Evolutionary conservation across 2,113 vertebrate genomes (phyloP).

Genomic region (Tachysurus fulvidraco): DNA sequence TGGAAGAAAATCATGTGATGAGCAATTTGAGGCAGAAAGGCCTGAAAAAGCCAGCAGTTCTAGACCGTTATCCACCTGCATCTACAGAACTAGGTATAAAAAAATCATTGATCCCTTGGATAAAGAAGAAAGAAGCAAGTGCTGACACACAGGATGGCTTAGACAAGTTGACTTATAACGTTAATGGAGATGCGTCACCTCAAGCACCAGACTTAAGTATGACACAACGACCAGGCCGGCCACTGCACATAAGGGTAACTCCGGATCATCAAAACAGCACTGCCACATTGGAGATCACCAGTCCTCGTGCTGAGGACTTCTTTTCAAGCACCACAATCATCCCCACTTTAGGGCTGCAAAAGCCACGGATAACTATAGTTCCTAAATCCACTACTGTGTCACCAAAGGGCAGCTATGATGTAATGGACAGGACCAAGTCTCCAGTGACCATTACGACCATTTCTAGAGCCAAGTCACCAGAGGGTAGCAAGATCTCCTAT

Average conservation of each 20-base stretch:
- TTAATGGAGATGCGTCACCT: slow-evolving; percentile 56
- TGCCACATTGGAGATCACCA: slow-evolving; percentile 93
- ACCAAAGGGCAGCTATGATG: slow-evolving; percentile 71
- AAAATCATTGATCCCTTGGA: slow-evolving; percentile 89
- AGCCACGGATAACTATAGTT: slow-evolving; percentile 92
- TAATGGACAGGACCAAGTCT: slow-evolving; percentile 78
- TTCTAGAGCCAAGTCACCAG: slow-evolving; percentile 83
- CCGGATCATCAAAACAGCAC: slow-evolving; percentile 87
- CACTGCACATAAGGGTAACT: slow-evolving; percentile 91
- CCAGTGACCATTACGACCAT: slow-evolving; percentile 92
- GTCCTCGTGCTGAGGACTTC: slow-evolving; percentile 87
- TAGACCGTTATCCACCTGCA: slow-evolving; percentile 88
- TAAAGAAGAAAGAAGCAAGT: slow-evolving; percentile 81
- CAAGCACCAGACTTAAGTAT: slow-evolving; percentile 73
- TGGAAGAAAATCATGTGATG: slow-evolving; percentile 95
- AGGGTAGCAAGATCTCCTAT: slow-evolving; percentile 63
- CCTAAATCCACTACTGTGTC: slow-evolving; percentile 78
- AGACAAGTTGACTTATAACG: slow-evolving; percentile 68
- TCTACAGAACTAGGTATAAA: slow-evolving; percentile 77
- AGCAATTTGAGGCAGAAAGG: slow-evolving; percentile 87
- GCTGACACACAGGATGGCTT: slow-evolving; percentile 59
- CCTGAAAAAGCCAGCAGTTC: slow-evolving; percentile 81
- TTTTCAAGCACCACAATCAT: slow-evolving; percentile 94
- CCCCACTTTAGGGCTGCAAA: slow-evolving; percentile 89
- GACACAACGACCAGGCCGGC: slow-evolving; percentile 83